These are phyloP conservation scores for Pimpla rufipes DNA, from an alignment of 2,888 invertebrate genomes.

Conservation along the genomic window DNA sequence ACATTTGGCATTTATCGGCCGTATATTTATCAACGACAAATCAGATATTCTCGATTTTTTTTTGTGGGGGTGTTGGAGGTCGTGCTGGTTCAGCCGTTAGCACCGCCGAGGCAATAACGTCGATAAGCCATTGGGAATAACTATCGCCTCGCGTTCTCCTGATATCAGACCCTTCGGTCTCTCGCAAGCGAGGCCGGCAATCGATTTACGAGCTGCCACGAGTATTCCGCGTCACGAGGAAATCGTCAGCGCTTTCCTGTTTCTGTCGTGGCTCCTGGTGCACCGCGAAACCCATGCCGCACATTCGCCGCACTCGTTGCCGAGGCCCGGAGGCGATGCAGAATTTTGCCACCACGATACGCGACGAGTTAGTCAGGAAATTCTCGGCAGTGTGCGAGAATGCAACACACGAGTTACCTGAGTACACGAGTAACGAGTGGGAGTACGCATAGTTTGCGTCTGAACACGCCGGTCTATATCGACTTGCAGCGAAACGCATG, in stretches of 20 bases:
- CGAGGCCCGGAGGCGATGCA: constrained; percentile 33
- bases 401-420: not conserved
- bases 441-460: constrained; percentile 32
- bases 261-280: not conserved
- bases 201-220: constrained; percentile 78
- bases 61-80: constrained; percentile 11
- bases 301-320: not conserved
- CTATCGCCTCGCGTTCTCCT: constrained; percentile 35
- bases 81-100: constrained; percentile 11
- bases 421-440: constrained; percentile 24
- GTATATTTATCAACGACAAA: not conserved
- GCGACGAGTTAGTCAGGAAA: constrained; percentile 31
- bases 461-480: constrained; percentile 33
- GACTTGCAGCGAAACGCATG: constrained; percentile 16
- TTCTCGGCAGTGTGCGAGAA: constrained; percentile 31
- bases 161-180: constrained; percentile 54
- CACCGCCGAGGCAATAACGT: constrained; percentile 7
- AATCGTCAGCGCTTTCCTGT: constrained; percentile 49
- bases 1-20: not conserved
- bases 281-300: not conserved
- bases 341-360: constrained; percentile 59
- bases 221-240: constrained; percentile 72
- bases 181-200: constrained; percentile 66
- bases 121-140: constrained; percentile 61
- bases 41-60: not conserved